phyloP scores from a whole-genome alignment of 2,113 vertebrate genomes.

The Oryzias javanicus region DNA sequence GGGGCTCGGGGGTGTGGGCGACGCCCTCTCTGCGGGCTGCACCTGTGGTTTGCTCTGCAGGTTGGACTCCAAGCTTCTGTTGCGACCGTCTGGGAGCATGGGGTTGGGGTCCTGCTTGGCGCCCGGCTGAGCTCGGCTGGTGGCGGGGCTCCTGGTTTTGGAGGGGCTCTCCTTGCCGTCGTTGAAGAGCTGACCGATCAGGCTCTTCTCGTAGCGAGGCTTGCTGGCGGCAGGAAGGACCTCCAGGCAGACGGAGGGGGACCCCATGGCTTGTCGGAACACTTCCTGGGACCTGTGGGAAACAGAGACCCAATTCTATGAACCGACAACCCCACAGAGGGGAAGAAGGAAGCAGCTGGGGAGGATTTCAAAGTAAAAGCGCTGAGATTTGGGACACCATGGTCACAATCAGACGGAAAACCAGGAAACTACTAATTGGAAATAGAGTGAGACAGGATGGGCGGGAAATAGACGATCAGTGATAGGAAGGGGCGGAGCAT shows the following conservation, averaged over 20 bases:
- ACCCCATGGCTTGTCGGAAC: slow-evolving; percentile 88
- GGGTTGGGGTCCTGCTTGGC: slow-evolving; percentile 2
- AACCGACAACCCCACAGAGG: no score
- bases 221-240: slow-evolving; percentile 80
- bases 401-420: no score
- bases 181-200: slow-evolving; percentile 83
- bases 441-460: no score
- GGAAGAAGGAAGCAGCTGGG: no score
- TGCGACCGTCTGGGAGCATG: slow-evolving; percentile 34
- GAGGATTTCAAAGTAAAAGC: no score
- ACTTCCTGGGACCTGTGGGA: slow-evolving; percentile 86
- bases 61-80: slow-evolving; percentile 29
- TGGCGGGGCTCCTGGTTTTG: slow-evolving; percentile 73
- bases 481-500: no score
- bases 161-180: slow-evolving; percentile 60
- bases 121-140: slow-evolving; percentile 46
- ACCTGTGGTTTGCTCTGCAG: background rate
- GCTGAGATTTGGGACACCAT: no score
- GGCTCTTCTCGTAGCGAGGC: slow-evolving; percentile 87
- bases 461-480: no score
- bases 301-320: background rate
- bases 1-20: slow-evolving; percentile 21
- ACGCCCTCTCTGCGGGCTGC: slow-evolving; percentile 22
- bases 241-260: slow-evolving; percentile 74
- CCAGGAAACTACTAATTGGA: no score